Evolutionary conservation across 1,140 invertebrate species (phyloP).

Genomic region (Ericerus pela): DNA sequence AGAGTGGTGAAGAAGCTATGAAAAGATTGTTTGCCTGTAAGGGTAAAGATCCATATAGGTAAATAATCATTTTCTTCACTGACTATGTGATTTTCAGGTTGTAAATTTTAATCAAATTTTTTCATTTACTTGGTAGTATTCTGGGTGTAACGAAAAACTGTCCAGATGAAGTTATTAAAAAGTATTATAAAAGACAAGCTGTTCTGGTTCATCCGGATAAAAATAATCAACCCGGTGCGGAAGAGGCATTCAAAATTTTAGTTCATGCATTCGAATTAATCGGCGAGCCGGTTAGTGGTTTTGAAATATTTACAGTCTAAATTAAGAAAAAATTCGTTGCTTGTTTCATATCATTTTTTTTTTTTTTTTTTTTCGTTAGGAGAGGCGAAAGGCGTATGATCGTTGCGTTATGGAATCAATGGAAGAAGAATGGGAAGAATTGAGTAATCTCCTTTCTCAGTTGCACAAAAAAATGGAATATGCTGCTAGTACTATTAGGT

Average conservation of each 20-base stretch:
- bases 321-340: too few species aligned
- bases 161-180: slow-evolving; percentile 83
- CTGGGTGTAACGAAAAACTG: slow-evolving; percentile 70
- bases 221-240: slow-evolving; percentile 82
- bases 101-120: neutral
- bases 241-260: slow-evolving; percentile 90
- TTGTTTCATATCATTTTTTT: too few species aligned
- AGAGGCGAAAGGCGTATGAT: slow-evolving; percentile 58
- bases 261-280: slow-evolving; percentile 89
- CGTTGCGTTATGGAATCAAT: slow-evolving; percentile 53
- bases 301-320: slow-evolving; percentile 1
- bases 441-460: slow-evolving; percentile 65
- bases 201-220: slow-evolving; percentile 91
- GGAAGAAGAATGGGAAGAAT: slow-evolving; percentile 67
- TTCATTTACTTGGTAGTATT: slow-evolving; percentile 45
- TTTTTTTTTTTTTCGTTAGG: slow-evolving; percentile 38
- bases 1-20: slow-evolving; percentile 87
- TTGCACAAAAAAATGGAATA: slow-evolving; percentile 86
- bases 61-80: slow-evolving; percentile 16
- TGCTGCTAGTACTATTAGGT: slow-evolving; percentile 72
- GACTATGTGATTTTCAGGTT: neutral
- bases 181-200: slow-evolving; percentile 79
- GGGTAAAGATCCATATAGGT: slow-evolving; percentile 88
- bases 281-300: slow-evolving; percentile 59
- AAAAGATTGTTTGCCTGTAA: slow-evolving; percentile 78